phyloP scores from a whole-genome alignment of 1,140 invertebrate species.

The Metaphire vulgaris region DNA sequence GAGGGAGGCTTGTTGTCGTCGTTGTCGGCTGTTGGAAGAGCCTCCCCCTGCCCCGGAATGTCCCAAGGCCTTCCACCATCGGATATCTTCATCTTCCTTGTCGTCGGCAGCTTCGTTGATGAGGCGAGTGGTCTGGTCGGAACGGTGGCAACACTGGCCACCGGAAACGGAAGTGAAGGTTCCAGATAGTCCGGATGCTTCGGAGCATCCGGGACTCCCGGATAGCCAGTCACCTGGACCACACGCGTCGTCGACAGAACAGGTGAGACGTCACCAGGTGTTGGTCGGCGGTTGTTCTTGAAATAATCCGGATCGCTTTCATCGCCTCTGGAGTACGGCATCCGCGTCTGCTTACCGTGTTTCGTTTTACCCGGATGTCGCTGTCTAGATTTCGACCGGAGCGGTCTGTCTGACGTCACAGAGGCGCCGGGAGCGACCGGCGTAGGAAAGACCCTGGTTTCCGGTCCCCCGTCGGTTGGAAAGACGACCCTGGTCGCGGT shows the following conservation, averaged over 20 bases:
- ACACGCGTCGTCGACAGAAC: not conserved
- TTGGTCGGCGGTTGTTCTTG: not conserved
- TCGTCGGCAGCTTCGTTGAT: too few species aligned
- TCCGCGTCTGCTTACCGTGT: not conserved
- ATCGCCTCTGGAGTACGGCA: not conserved
- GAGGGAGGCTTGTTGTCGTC: slow-evolving; percentile 8
- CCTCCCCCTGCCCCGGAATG: too few species aligned
- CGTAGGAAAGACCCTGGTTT: not conserved
- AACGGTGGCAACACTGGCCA: not conserved
- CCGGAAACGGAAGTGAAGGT: not conserved
- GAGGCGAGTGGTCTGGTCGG: not conserved
- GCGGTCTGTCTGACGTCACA: not conserved
- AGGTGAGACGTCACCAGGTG: not conserved
- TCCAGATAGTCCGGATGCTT: not conserved
- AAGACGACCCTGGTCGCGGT: not conserved
- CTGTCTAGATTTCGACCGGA: not conserved
- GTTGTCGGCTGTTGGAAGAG: not conserved
- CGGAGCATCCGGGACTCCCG: too few species aligned
- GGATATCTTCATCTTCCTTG: too few species aligned
- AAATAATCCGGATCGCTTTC: not conserved
- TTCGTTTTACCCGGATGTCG: not conserved
- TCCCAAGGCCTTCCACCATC: too few species aligned
- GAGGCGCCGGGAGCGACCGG: not conserved
- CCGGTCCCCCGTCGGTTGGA: not conserved
- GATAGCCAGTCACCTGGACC: not conserved